Conservation (phyloP, 2,113 vertebrate species). For the Zeus faber region DNA sequence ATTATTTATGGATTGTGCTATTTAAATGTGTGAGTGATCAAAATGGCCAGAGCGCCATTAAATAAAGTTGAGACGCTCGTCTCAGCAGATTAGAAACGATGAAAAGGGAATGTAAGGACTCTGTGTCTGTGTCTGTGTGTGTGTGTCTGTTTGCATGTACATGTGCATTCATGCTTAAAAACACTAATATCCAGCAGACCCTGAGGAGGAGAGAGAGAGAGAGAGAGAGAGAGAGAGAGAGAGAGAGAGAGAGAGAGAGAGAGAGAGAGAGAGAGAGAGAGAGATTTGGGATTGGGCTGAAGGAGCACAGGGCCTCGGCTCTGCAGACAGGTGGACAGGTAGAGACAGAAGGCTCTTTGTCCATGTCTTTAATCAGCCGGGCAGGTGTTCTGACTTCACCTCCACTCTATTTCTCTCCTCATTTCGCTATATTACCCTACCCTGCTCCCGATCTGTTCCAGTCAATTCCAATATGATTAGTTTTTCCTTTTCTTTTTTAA, state of each 20-base stretch:
- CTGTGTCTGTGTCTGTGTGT: not conserved
- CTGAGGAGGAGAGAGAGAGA: conserved; percentile 27
- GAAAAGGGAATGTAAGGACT: too few relatives aligned
- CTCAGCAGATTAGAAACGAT: too few relatives aligned
- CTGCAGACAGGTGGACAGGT: conserved; percentile 70
- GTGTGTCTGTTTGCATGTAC: conserved; percentile 13
- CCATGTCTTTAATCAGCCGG: conserved; percentile 55
- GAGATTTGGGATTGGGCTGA: conserved; percentile 63
- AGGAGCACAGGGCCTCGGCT: conserved; percentile 43
- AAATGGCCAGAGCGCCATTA: too few relatives aligned
- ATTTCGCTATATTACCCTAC: too few relatives aligned
- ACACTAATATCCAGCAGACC: conserved; percentile 28
- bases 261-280: conserved; percentile 33
- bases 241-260: conserved; percentile 51
- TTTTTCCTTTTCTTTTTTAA: too few relatives aligned
- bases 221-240: conserved; percentile 50
- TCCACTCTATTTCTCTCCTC: conserved; percentile 21
- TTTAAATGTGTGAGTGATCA: too few relatives aligned
- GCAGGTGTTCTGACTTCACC: conserved; percentile 66
- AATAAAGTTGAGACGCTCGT: too few relatives aligned
- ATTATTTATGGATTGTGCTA: too few relatives aligned
- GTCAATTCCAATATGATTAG: too few relatives aligned
- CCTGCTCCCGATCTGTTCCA: too few relatives aligned
- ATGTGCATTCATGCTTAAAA: not conserved
- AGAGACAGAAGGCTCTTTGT: conserved; percentile 70